Evolutionary conservation across 2,888 invertebrate species (phyloP), one percentile per base, ranked within the genome.

Genomic region (Netelia inedita): DNA sequence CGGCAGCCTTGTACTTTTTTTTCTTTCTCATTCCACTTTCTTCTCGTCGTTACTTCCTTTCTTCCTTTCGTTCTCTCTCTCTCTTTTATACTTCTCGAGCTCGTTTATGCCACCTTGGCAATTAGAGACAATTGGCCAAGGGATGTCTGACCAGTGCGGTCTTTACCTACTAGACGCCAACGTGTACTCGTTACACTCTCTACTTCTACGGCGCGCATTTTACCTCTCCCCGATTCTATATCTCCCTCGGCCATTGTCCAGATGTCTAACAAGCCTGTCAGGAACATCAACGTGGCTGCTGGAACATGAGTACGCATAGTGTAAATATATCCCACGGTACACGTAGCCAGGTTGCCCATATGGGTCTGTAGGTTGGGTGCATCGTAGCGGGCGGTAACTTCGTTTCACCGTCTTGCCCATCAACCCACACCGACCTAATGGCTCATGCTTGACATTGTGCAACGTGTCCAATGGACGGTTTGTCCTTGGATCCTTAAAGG

Each of bases 111-210:
- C 50, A 21, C 66, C 57, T 53, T 59, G 57, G 43, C 80, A 84
- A 84, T 84, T 84, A 76, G 71, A 80, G 53, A 84, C 83, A 72
- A 84, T 84, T 84, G 83, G 72, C 53, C 66, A 71, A 23, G 55
- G 69, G 61, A 35, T 14, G 65, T 63, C 68, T 28, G 53, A 76
- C 14, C 61, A 16, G 57, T 41, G 35, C 21, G 43, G 43, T 55
- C 63, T 53, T 68, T 76, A 76, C 16, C 79, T 63, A 65, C 63
- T 59, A 53, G 35, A 57, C 10, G 19, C 65, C 57, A 66, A 19
- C 23, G 10, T 35, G 35, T 55, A 57, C 71, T 1, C 19, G 16
- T 8, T 66, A 19, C 61, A n/a, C 19, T 53, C 50, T 63, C 8
- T 63, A 65, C 57, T 19, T 57, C 10, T 1, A 57, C 21, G 2